Evolutionary conservation across 2,888 invertebrate species (phyloP).

Genomic region (Asteroscopus sphinx): DNA sequence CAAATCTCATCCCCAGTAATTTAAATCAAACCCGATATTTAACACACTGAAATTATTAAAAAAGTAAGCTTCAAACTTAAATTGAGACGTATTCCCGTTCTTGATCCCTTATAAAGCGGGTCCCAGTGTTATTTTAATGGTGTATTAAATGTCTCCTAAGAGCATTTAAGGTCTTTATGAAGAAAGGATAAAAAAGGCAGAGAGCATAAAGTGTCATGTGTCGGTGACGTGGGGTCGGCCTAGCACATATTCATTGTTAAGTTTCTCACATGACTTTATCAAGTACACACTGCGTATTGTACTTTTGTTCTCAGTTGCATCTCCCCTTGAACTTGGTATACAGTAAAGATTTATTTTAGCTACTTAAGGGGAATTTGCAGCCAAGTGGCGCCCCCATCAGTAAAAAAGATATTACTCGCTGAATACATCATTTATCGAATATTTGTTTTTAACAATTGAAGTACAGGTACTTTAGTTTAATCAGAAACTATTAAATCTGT

Average conservation of each 20-base stretch:
- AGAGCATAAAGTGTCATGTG: slow-evolving; percentile 69
- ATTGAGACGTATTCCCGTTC: slow-evolving; percentile 57
- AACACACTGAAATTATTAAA: slow-evolving; percentile 28
- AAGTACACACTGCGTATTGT: no score
- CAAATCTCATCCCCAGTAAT: slow-evolving; percentile 11
- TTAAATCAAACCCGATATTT: slow-evolving; percentile 23
- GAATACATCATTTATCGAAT: no score
- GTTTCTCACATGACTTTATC: slow-evolving; percentile 3
- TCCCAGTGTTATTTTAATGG: slow-evolving; percentile 63
- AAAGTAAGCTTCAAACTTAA: slow-evolving; percentile 38
- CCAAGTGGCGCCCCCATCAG: no score
- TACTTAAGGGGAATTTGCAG: no score
- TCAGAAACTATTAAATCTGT: no score
- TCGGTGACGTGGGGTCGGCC: slow-evolving; percentile 50
- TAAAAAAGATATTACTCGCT: no score
- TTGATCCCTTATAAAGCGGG: slow-evolving; percentile 61
- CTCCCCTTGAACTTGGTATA: no score
- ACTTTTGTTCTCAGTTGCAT: no score
- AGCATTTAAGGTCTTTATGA: slow-evolving; percentile 72
- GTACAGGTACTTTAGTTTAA: no score
- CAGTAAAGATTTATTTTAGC: no score
- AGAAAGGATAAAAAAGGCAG: slow-evolving; percentile 63
- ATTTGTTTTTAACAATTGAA: no score
- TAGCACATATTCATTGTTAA: slow-evolving; percentile 35
- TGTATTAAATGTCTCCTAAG: slow-evolving; percentile 75